These are phyloP conservation scores for Torymus aiolomorphi DNA, from an alignment of 2,888 invertebrate species.

Conservation along the genomic window DNA sequence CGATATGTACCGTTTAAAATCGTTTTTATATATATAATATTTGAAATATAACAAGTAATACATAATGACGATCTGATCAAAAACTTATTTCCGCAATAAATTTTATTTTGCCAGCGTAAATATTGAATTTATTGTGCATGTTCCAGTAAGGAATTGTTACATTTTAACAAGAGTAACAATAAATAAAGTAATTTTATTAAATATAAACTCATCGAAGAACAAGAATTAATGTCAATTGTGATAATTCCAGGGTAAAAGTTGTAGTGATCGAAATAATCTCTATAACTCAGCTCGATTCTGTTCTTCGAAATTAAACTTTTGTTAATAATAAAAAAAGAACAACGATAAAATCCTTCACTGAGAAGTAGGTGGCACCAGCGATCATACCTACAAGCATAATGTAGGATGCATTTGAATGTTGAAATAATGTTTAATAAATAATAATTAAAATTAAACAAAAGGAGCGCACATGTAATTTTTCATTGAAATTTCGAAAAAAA, in stretches of 20 bases:
- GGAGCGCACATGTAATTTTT: constrained; percentile 36
- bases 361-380: constrained; percentile 59
- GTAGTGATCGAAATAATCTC: constrained; percentile 12
- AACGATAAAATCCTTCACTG: constrained; percentile 27
- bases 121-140: constrained; percentile 31
- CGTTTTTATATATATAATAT: constrained; percentile 26
- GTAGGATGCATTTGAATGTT: constrained; percentile 63
- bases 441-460: constrained; percentile 59
- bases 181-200: constrained; percentile 48
- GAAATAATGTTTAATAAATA: constrained; percentile 64
- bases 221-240: constrained; percentile 49
- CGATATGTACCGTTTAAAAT: constrained; percentile 39
- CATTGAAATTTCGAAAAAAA: constrained; percentile 23
- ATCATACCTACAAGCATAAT: constrained; percentile 56
- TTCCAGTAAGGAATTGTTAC: constrained; percentile 41
- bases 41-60: constrained; percentile 34
- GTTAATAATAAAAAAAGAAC: constrained; percentile 9
- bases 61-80: constrained; percentile 19
- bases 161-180: constrained; percentile 20
- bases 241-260: constrained; percentile 39
- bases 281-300: constrained; percentile 23
- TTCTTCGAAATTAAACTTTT: constrained; percentile 35
- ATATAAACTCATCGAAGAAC: constrained; percentile 17
- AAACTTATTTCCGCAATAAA: constrained; percentile 6
- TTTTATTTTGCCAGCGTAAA: constrained; percentile 11